These are phyloP conservation scores for Murina feae DNA, from an alignment of 2,113 vertebrate genomes.

Conservation along the genomic window DNA sequence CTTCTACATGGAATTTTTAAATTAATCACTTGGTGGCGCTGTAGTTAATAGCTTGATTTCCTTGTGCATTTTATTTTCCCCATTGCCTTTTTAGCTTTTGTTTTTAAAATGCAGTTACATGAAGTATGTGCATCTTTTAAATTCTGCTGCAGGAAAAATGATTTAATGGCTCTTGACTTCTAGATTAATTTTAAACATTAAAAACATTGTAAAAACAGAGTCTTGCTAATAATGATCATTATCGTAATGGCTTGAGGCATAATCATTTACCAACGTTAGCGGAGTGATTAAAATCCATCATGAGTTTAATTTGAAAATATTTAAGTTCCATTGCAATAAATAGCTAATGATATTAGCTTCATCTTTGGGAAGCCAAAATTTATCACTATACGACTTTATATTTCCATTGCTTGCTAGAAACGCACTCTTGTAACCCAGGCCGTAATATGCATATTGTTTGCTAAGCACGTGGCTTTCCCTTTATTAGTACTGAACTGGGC, in stretches of 20 bases:
- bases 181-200: conserved; percentile 66
- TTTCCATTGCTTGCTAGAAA: conserved; percentile 33
- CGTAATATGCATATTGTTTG: conserved; percentile 18
- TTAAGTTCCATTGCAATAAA: conserved; percentile 56
- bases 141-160: conserved; percentile 57
- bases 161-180: conserved; percentile 62
- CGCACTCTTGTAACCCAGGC: neutral
- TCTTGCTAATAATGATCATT: conserved; percentile 62
- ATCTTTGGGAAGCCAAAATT: conserved; percentile 25
- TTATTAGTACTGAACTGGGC: neutral
- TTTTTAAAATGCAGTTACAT: conserved; percentile 26
- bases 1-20: conserved; percentile 25
- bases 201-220: conserved; percentile 62
- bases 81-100: conserved; percentile 9
- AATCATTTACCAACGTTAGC: conserved; percentile 66
- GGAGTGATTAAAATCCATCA: conserved; percentile 68
- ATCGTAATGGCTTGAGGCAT: conserved; percentile 52
- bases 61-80: conserved; percentile 36
- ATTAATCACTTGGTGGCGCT: conserved; percentile 81
- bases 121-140: conserved; percentile 35
- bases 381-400: conserved; percentile 43
- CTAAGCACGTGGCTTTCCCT: neutral
- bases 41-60: conserved; percentile 69
- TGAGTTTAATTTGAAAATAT: conserved; percentile 67
- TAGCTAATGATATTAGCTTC: conserved; percentile 55